Conservation (phyloP, 2,888 invertebrate species). For the Sarcophaga caerulescens region DNA sequence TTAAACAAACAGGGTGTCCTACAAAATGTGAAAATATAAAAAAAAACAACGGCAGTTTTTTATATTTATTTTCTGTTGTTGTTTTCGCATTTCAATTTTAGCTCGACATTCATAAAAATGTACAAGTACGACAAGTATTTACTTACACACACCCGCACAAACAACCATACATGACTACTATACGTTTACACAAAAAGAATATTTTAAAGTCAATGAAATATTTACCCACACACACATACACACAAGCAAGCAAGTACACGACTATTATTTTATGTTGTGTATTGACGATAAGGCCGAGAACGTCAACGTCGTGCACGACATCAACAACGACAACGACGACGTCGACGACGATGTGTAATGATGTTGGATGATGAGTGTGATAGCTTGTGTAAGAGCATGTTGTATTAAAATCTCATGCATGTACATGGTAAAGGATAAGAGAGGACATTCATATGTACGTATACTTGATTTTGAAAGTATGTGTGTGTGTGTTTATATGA, state of each 20-base stretch:
- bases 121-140: constrained; percentile 26
- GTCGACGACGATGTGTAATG: too few relatives aligned
- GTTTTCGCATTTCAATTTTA: constrained; percentile 17
- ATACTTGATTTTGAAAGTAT: background rate
- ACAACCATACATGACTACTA: background rate
- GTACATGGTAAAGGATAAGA: background rate
- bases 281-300: background rate
- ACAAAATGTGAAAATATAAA: constrained; percentile 1
- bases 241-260: background rate
- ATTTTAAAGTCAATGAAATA: constrained; percentile 60
- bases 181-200: constrained; percentile 21
- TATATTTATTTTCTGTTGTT: constrained; percentile 6
- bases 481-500: constrained; percentile 12
- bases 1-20: constrained; percentile 30
- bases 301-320: background rate
- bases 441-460: background rate
- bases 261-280: constrained; percentile 7
- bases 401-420: background rate
- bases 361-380: background rate
- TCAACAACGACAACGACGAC: background rate
- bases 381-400: background rate
- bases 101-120: constrained; percentile 49
- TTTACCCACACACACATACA: constrained; percentile 20
- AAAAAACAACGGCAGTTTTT: background rate
- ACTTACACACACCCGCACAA: constrained; percentile 11